Evolutionary conservation across 1,140 invertebrate species (phyloP).

Genomic region (Zaprionus capensis): DNA sequence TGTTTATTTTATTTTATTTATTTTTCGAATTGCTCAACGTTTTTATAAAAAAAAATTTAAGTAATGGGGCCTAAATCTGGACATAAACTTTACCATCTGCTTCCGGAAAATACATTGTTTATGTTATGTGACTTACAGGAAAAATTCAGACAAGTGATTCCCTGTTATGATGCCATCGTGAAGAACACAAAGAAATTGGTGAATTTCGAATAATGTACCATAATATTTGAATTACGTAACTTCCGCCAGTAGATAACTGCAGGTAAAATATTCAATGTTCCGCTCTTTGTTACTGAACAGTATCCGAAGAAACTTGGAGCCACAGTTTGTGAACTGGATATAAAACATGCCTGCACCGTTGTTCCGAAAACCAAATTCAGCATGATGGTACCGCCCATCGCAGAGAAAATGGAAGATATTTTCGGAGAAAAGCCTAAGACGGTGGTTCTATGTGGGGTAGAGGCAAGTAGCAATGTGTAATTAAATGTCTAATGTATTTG

Average conservation of each 20-base stretch:
- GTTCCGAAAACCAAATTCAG: slow-evolving; percentile 93
- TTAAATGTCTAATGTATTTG: not conserved
- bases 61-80: slow-evolving; percentile 6
- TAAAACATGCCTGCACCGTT: slow-evolving; percentile 87
- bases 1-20: not conserved
- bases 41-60: not conserved
- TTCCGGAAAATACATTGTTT: slow-evolving; percentile 87
- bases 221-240: slow-evolving; percentile 9
- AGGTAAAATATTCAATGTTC: slow-evolving; percentile 90
- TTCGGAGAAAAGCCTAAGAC: slow-evolving; percentile 85
- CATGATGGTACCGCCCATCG: slow-evolving; percentile 91
- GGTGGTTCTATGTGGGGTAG: slow-evolving; percentile 93
- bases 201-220: slow-evolving; percentile 42
- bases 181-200: slow-evolving; percentile 91
- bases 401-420: slow-evolving; percentile 85
- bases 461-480: slow-evolving; percentile 85
- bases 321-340: slow-evolving; percentile 91
- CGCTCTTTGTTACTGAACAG: slow-evolving; percentile 93
- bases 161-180: slow-evolving; percentile 89
- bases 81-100: slow-evolving; percentile 44
- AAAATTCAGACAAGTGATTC: slow-evolving; percentile 90
- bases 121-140: slow-evolving; percentile 95
- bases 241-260: slow-evolving; percentile 86
- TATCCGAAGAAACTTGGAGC: slow-evolving; percentile 91
- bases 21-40: not conserved